Evolutionary conservation across 2,888 invertebrate genomes (phyloP), one percentile per base, ranked within the genome.

Genomic region (Xestia ashworthii): DNA sequence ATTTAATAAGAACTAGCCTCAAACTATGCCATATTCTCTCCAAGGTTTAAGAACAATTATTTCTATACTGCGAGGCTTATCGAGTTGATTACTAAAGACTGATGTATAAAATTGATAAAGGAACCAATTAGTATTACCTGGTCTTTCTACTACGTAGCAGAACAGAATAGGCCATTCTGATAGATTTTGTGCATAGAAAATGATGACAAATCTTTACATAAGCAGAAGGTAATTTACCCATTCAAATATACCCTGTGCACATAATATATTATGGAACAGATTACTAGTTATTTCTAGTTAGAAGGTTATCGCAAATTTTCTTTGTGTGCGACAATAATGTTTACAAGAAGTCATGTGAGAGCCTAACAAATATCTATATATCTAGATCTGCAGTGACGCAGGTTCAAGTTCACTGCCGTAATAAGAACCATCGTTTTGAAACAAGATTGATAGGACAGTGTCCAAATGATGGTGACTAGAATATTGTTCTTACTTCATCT

Each of bases 311-410:
- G 74, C 32, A 72, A 74, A 69, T 73, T 53, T 41, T 62, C 38
- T 58, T 72, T 68, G 32, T 81, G 38, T 6, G 16, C 12, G 14
- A 41, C 53, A 67, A 44, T 67, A 16, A 70, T 58, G 48, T 78
- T 53, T 38, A 81, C 73, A 76, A 58, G 44, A 41, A 81, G 71
- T 81, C 81, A 78, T 78, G 84, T 84, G 84, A 81, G 77, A 81
- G 55, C n/a, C 14, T 73, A 81, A 62, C 72, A 84, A 60, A 81
- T 70, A 67, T 14, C 60, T 38, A 60, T 71, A 64, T 74, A 73
- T 77, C 70, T 71, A 73, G 69, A 76, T 6, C 44, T 66, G 32
- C 32, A 60, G 70, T 72, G 76, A 81, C 81, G 76, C 12, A 58
- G 22, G 46, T 74, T 72, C 50, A 64, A 72, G 76, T 72, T 76